These are phyloP conservation scores for Octomys mimax DNA, from an alignment of 2,797 vertebrate species.

Conservation along the genomic window DNA sequence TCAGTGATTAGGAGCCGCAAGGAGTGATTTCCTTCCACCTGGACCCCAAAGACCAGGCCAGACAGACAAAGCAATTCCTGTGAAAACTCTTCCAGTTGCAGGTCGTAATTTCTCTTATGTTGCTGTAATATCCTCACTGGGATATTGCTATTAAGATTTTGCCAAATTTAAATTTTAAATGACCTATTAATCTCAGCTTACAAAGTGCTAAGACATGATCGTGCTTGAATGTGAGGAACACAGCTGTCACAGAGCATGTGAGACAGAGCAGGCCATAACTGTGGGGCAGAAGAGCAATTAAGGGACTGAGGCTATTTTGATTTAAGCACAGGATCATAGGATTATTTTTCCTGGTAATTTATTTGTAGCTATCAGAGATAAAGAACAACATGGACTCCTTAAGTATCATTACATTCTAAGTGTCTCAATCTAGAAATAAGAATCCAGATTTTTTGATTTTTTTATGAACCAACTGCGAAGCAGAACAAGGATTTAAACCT, in stretches of 20 bases:
- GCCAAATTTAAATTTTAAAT: constrained; percentile 49
- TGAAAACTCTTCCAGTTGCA: background rate
- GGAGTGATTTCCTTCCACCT: constrained; percentile 67
- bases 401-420: background rate
- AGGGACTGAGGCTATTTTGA: background rate
- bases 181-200: constrained; percentile 21
- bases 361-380: constrained; percentile 41
- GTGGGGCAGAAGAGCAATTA: background rate
- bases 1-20: constrained; percentile 78
- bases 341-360: constrained; percentile 7
- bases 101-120: background rate
- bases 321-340: background rate
- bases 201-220: background rate
- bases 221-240: background rate
- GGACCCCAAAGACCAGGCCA: background rate
- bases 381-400: background rate
- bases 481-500: background rate
- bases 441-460: background rate
- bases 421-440: constrained; percentile 55
- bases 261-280: background rate
- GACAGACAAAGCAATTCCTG: constrained; percentile 17
- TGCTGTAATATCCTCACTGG: constrained; percentile 37
- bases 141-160: constrained; percentile 49
- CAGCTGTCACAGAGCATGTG: background rate
- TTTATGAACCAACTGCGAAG: constrained; percentile 3